Percentiles rank a stretch among this genome's conserved stretches.
Conservation (phyloP, 2,888 invertebrate genomes). For the Cephus spinipes region DNA sequence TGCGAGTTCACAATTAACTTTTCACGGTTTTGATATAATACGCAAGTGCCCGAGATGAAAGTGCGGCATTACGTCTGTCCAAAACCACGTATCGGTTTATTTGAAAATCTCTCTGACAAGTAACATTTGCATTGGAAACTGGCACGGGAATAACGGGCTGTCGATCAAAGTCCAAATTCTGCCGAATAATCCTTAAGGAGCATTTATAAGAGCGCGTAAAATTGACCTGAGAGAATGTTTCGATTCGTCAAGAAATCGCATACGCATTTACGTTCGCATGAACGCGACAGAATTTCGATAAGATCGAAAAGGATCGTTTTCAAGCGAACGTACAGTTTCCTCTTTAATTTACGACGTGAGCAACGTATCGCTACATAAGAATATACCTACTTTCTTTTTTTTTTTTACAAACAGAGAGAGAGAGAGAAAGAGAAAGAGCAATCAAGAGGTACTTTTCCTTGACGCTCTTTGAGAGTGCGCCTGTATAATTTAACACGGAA, state of each 20-base stretch:
- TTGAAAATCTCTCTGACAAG: neutral
- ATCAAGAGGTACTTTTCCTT: neutral
- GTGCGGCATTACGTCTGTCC: too few species aligned
- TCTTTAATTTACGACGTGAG: neutral
- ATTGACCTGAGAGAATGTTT: neutral
- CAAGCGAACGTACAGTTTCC: neutral
- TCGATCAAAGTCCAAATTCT: neutral
- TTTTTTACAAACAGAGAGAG: neutral
- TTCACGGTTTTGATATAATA: neutral
- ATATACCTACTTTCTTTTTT: neutral
- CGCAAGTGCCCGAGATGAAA: neutral
- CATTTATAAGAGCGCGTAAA: neutral
- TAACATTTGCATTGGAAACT: neutral
- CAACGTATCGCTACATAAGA: neutral
- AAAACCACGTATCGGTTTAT: too few species aligned
- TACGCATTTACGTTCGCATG: too few species aligned
- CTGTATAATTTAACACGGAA: neutral
- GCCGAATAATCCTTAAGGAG: neutral
- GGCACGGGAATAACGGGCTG: neutral
- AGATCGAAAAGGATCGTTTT: neutral
- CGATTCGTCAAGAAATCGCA: too few species aligned
- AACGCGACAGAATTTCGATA: neutral
- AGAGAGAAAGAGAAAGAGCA: neutral
- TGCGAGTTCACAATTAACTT: neutral
- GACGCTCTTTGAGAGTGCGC: neutral